Base-by-base conservation (phyloP, 2,888 invertebrate species). In the Dasysyrphus tricinctus region DNA sequence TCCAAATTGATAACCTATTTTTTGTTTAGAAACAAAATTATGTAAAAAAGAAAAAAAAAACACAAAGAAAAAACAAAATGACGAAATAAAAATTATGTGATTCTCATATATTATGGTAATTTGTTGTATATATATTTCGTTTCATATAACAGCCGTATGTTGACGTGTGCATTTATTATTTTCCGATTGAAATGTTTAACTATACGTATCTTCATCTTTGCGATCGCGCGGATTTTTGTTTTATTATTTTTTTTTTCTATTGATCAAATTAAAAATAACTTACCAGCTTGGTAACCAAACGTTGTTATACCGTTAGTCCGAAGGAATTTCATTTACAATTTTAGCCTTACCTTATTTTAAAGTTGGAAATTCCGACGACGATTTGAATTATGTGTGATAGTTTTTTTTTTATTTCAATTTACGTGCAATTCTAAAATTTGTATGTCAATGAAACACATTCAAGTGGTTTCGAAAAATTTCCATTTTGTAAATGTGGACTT, bases 1-100 rank as follows among this genome's bases (percentile, higher is more conserved):
- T 94, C 94, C 90, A 94, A 92, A 89, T 92, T 93, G 90, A 93
- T 93, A 88, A 92, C 92, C 92, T 92, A 90, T 56, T 67, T 87
- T 69, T 83, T 79, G 73, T 88, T 85, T 63, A 79, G 81, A 88
- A 88, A 88, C 88, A 88, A 88, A 80, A 70, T 76, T 42, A 80
- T 77, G 72, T 61, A 77, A 69, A 73, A 85, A 85, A 82, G 74
- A 78, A 88, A 88, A 89, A 81, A 89, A 81, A 86, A 79, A 42
- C 47, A 80, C 75, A 83, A 88, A 84, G 44, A 88, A 87, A 86
- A 86, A 74, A 76, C 61, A 76, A 83, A 82, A 76, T 80, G 77
- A 86, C 79, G 78, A 82, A 88, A 84, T 73, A 81, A 88, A 88
- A 86, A 87, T 73, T 83, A 82, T 79, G 80, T 86, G 69, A 61